These are phyloP conservation scores for Acronicta psi DNA, from an alignment of 2,888 invertebrate species.

Conservation along the genomic window DNA sequence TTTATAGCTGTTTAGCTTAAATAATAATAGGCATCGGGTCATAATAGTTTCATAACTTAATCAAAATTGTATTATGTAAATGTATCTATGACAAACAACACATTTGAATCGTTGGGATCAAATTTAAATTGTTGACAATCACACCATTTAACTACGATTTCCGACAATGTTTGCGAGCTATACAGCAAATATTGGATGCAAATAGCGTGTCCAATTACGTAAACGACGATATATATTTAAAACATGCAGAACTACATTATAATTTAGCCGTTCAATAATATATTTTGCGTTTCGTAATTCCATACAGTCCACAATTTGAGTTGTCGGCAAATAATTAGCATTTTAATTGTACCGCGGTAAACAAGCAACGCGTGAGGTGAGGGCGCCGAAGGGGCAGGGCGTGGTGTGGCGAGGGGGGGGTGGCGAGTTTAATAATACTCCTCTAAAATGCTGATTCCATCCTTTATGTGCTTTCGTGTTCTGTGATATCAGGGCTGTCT, in stretches of 20 bases:
- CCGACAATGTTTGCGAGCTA: constrained; percentile 24
- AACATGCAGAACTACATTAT: constrained; percentile 35
- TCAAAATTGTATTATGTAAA: neutral
- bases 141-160: constrained; percentile 20
- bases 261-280: constrained; percentile 47
- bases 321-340: constrained; percentile 81
- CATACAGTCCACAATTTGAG: constrained; percentile 64
- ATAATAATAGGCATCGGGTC: no score
- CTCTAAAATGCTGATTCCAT: constrained; percentile 62
- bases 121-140: constrained; percentile 8
- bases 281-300: constrained; percentile 58
- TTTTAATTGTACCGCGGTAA: constrained; percentile 76
- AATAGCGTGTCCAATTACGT: constrained; percentile 28
- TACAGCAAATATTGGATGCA: constrained; percentile 35
- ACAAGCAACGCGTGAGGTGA: constrained; percentile 62
- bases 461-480: constrained; percentile 58
- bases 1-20: no score
- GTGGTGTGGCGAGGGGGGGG: constrained; percentile 14
- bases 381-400: constrained; percentile 29
- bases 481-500: constrained; percentile 45
- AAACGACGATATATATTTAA: constrained; percentile 29
- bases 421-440: constrained; percentile 54
- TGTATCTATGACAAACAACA: neutral
- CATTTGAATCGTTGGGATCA: neutral
- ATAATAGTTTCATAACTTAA: neutral